Conservation (phyloP, 2,113 vertebrate genomes). For the Pachypanchax playfairii region DNA sequence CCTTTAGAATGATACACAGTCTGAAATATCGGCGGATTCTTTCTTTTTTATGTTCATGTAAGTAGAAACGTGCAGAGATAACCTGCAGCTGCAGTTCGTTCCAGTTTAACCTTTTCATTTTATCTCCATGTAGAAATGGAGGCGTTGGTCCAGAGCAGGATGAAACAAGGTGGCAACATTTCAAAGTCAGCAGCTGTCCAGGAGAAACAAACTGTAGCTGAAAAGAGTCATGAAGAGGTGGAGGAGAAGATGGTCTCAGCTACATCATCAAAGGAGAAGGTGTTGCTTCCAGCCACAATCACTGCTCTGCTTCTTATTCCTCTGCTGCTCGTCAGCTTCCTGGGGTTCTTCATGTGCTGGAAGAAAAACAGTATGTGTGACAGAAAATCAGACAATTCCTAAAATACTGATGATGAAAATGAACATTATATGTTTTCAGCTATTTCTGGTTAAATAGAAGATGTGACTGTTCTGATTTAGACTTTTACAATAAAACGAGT, state of each 20-base stretch:
- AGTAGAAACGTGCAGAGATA: too few species aligned
- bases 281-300: conserved; percentile 85
- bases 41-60: too few species aligned
- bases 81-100: too few species aligned
- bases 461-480: neutral
- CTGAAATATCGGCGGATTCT: too few species aligned
- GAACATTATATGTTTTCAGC: too few species aligned
- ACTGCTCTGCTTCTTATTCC: conserved; percentile 90
- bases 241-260: conserved; percentile 72
- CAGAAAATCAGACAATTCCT: conserved; percentile 75
- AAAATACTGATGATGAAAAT: too few species aligned
- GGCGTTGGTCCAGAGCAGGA: conserved; percentile 81
- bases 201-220: conserved; percentile 30
- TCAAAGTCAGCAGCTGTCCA: conserved; percentile 68
- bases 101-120: neutral
- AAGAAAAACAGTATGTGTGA: conserved; percentile 85
- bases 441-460: too few species aligned
- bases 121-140: conserved; percentile 81
- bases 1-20: too few species aligned
- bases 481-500: neutral
- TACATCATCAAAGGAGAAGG: conserved; percentile 68
- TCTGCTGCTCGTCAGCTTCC: conserved; percentile 83
- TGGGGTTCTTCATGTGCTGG: conserved; percentile 88
- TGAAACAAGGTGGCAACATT: conserved; percentile 78
- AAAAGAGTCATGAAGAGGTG: conserved; percentile 23